Base-by-base conservation (phyloP, 2,888 invertebrate species). In the Tubiluchus corallicola region DNA sequence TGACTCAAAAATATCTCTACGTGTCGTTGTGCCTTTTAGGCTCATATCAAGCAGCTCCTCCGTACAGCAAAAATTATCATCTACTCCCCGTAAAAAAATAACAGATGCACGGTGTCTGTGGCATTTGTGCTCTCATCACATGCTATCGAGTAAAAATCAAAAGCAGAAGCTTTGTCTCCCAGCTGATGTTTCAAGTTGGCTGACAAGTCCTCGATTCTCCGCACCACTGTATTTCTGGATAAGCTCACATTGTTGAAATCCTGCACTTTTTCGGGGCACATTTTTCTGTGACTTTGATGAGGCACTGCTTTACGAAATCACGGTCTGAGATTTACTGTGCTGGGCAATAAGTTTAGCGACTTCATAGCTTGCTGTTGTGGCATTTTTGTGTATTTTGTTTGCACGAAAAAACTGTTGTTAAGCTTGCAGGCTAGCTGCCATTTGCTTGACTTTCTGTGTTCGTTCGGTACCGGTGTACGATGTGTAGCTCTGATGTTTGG, bases 1-100 rank as follows among this genome's bases (percentile, higher is more conserved):
- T 29, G 29, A 29, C n/a, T 29, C 29, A 29, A 29, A 29, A 29
- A 29, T 29, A n/a, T 29, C 29, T n/a, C n/a, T 29, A 29, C 29
- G 5, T n/a, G 29, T 29, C n/a, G 29, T 29, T 29, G n/a, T 29
- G 29, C 29, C 29, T n/a, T 29, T 29, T n/a, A 29, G 29, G 29
- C n/a, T 29, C 29, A 29, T 5, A 29, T 29, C 29, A 29, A 29
- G 5, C 29, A 29, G 29, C 5, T 29, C 29, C 29, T 29, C n/a
- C 29, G 29, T 29, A 29, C 5, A 9, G 29, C 29, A 29, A 29
- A 29, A 29, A n/a, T 29, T 29, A n/a, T 29, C 29, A 29, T 29
- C 29, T n/a, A n/a, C n/a, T 29, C 29, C 29, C 29, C 9, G 29
- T n/a, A 9, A 29, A 29, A 29, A 29, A 29, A 9, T 29, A 29